A percentile compares a stretch with the other conserved stretches of the same genome.
phyloP scores from a whole-genome alignment of 1,140 invertebrate species.

The Drosophila lowei region DNA sequence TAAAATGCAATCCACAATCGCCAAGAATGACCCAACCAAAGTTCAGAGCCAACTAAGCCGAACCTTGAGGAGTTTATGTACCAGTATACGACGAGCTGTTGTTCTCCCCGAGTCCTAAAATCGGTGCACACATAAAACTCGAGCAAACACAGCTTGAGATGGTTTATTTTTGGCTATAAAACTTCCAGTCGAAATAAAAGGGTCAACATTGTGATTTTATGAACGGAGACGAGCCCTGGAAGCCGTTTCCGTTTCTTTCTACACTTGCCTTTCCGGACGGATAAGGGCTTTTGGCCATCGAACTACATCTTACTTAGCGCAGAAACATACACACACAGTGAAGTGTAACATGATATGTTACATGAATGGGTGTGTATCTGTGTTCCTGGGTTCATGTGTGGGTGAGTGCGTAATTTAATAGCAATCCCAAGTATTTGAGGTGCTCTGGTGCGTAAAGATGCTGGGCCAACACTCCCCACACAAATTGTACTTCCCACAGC shows the following conservation, averaged over 20 bases:
- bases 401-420: slow-evolving; percentile 59
- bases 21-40: slow-evolving; percentile 15
- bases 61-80: neutral
- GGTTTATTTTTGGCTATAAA: slow-evolving; percentile 46
- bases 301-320: slow-evolving; percentile 60
- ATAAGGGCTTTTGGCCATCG: neutral
- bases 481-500: slow-evolving; percentile 5
- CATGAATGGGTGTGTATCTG: slow-evolving; percentile 27
- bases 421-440: slow-evolving; percentile 40
- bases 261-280: slow-evolving; percentile 13
- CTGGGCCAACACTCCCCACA: slow-evolving; percentile 8
- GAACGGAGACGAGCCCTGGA: neutral
- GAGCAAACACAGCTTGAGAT: slow-evolving; percentile 53
- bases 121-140: slow-evolving; percentile 66
- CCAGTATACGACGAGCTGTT: neutral
- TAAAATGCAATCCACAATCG: slow-evolving; percentile 33
- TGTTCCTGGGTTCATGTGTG: neutral
- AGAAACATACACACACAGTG: slow-evolving; percentile 43
- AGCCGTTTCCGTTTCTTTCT: slow-evolving; percentile 12
- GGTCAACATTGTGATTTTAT: slow-evolving; percentile 66
- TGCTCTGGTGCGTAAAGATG: slow-evolving; percentile 60
- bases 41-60: slow-evolving; percentile 33
- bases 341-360: slow-evolving; percentile 69
- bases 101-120: slow-evolving; percentile 54
- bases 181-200: slow-evolving; percentile 64